Base-by-base conservation (phyloP, 2,113 vertebrate species). In the Spea bombifrons region DNA sequence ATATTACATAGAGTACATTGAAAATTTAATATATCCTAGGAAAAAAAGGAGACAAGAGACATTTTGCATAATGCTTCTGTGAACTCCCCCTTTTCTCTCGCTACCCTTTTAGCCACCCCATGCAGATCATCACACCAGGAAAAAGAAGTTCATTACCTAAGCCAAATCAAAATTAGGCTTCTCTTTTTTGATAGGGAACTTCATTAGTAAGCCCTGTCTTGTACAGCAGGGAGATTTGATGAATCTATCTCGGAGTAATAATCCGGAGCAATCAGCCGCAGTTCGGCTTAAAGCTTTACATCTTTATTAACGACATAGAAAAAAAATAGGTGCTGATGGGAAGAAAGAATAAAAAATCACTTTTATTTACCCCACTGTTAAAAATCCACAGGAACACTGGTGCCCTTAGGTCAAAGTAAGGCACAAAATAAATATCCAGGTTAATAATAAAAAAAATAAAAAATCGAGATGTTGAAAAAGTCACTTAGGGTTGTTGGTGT, bases 91-190 rank as follows among this genome's bases (percentile, higher is more conserved):
- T 90, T 92, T 93, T 93, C 93, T 89, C 78, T 80, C 66, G 91
- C 90, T 90, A 91, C 91, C 93, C 91, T 94, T 94, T 92, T 90
- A 91, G 91, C 93, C 93, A 91, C 96, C 95, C 95, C 95, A 95
- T 94, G 94, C 94, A 94, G 95, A 94, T 93, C 94, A 95, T 96
- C 96, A 95, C 96, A 94, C 94, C 94, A 94, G 95, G 96, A 97
- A 95, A 95, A 95, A 94, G 95, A 97, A 98, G 95, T 97, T 98
- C 95, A 98, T 98, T 98, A 96, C 94, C 96, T 97, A 95, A 97
- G 95, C 95, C 96, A 96, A 98, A 97, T 98, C 96, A 96, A 96
- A 98, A 97, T 97, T 96, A 97, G 96, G 94, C 95, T 95, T 95
- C 96, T 97, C 94, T 95, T 95, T 75, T 97, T 95, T 96, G 96